phyloP scores from a whole-genome alignment of 2,797 vertebrate genomes.

The Peromyscus aztecus region DNA sequence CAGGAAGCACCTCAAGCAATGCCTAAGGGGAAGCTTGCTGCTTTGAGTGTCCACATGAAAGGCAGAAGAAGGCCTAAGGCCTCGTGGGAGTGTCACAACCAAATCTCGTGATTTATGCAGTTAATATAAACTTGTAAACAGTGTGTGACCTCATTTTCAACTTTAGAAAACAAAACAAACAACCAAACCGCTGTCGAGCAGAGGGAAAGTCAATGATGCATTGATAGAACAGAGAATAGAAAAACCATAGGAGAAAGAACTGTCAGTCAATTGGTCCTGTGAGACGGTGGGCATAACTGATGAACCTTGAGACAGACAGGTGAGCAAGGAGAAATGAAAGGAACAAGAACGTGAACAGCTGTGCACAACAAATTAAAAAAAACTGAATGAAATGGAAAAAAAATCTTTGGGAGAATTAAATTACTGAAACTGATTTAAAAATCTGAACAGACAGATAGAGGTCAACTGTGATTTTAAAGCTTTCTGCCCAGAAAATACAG shows the following conservation, averaged over 20 bases:
- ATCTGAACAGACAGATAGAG: not conserved
- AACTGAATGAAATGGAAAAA: not conserved
- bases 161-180: not conserved
- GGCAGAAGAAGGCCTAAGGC: not conserved
- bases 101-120: not conserved
- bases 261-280: not conserved
- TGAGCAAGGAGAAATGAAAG: not conserved
- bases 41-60: not conserved
- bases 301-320: not conserved
- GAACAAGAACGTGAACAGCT: not conserved
- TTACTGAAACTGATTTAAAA: not conserved
- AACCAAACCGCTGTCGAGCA: not conserved
- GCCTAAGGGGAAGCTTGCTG: not conserved
- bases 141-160: not conserved
- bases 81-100: not conserved
- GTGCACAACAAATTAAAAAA: not conserved
- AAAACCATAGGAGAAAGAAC: not conserved
- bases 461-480: slow-evolving; percentile 24
- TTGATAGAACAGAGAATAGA: not conserved
- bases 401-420: not conserved
- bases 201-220: not conserved
- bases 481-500: not conserved
- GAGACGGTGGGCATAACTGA: not conserved
- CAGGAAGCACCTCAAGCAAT: not conserved
- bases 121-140: not conserved